These are phyloP conservation scores for Metallyticus violacea DNA, from an alignment of 2,888 invertebrate genomes.

Conservation along the genomic window DNA sequence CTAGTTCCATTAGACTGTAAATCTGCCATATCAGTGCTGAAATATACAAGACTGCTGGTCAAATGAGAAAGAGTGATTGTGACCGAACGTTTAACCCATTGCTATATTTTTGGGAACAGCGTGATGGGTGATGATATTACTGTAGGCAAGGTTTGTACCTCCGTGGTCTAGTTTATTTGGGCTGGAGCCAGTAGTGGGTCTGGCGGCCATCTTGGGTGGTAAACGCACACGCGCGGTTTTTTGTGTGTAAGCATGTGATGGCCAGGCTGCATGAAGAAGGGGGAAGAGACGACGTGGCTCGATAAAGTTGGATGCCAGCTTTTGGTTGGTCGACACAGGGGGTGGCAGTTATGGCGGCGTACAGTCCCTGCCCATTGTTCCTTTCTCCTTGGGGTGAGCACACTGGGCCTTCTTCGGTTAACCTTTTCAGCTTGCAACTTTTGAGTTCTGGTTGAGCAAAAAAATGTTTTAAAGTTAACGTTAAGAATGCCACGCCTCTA, in stretches of 20 bases:
- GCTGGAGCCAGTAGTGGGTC: not conserved
- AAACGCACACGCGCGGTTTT: not conserved
- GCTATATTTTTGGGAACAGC: not conserved
- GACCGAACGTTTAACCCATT: not conserved
- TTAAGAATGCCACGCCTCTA: not conserved
- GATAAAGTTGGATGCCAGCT: not conserved
- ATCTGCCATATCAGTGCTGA: not conserved
- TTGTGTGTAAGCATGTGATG: too few relatives aligned
- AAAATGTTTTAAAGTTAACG: not conserved
- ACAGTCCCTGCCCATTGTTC: not conserved
- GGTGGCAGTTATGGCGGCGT: not conserved
- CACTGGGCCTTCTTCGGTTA: not conserved
- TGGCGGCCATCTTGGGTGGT: conserved; percentile 16
- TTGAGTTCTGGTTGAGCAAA: not conserved
- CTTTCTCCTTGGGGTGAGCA: not conserved
- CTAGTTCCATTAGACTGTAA: too few relatives aligned
- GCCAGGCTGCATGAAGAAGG: too few relatives aligned
- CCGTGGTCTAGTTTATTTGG: not conserved
- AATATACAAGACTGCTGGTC: not conserved
- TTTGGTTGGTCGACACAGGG: not conserved
- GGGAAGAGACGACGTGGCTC: not conserved
- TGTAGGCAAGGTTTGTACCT: too few relatives aligned
- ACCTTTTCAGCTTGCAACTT: not conserved
- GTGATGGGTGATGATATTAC: not conserved
- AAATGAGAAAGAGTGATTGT: not conserved